Conservation (phyloP, 2,888 invertebrate genomes). For the Adelphocoris suturalis region DNA sequence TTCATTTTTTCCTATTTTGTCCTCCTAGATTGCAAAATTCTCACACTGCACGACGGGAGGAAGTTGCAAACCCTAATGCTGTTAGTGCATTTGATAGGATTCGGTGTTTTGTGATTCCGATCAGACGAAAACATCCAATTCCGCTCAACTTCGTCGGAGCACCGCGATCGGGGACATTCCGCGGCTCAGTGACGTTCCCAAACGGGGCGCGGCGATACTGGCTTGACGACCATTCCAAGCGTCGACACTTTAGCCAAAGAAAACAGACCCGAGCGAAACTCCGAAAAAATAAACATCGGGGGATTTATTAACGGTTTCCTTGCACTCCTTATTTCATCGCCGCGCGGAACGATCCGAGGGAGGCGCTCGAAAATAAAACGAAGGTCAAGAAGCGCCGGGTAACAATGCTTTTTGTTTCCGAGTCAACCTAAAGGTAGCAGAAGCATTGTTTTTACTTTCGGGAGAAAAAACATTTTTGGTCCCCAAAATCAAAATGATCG, state of each 20-base stretch:
- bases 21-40: too few species aligned
- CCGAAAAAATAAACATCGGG: not conserved
- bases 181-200: not conserved
- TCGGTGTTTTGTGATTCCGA: too few species aligned
- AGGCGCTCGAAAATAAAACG: not conserved
- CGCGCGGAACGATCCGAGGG: not conserved
- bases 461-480: too few species aligned
- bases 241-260: conserved; percentile 28
- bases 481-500: too few species aligned
- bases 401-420: not conserved
- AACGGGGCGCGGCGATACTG: not conserved
- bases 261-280: not conserved
- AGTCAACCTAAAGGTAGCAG: too few species aligned
- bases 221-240: not conserved
- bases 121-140: not conserved
- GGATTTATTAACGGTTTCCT: conserved; percentile 1
- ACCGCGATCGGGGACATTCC: not conserved
- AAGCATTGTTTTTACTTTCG: too few species aligned
- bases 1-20: too few species aligned
- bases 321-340: not conserved
- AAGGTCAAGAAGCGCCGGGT: not conserved
- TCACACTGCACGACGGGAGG: too few species aligned
- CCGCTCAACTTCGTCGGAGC: not conserved
- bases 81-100: too few species aligned
- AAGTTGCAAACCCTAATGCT: too few species aligned